phyloP scores from a whole-genome alignment of 2,888 invertebrate species.

The Cataglyphis altisquamis region DNA sequence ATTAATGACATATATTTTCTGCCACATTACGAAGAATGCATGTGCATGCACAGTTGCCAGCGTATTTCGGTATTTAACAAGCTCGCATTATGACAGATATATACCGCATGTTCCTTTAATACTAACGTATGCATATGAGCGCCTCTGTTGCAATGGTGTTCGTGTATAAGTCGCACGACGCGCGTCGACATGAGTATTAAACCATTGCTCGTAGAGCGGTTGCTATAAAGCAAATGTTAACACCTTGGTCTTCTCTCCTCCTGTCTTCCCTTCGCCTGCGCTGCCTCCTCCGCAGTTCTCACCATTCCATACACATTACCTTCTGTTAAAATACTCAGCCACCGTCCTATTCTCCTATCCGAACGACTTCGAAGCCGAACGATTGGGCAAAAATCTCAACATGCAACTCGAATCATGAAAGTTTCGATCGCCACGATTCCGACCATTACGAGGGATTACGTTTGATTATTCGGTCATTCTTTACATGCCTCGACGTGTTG shows the following conservation, averaged over 20 bases:
- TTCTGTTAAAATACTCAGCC: conserved; percentile 61
- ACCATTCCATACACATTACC: conserved; percentile 67
- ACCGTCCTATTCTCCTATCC: conserved; percentile 59
- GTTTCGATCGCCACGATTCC: conserved; percentile 68
- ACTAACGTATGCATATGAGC: conserved; percentile 47
- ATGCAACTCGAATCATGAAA: conserved; percentile 53
- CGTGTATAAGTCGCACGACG: conserved; percentile 60
- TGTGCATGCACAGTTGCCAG: conserved; percentile 13
- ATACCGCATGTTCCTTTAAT: conserved; percentile 51
- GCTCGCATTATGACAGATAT: conserved; percentile 72
- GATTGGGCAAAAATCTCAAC: conserved; percentile 58
- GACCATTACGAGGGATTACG: conserved; percentile 68
- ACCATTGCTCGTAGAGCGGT: conserved; percentile 76
- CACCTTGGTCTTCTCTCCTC: conserved; percentile 71
- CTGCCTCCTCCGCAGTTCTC: conserved; percentile 32
- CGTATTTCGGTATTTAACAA: conserved; percentile 77
- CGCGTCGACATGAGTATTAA: conserved; percentile 77
- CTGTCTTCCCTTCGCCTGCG: conserved; percentile 58
- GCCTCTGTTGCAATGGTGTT: conserved; percentile 38
- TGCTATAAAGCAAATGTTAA: conserved; percentile 82
- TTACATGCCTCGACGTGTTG: conserved; percentile 16
- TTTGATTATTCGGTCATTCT: conserved; percentile 37
- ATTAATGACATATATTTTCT: not conserved
- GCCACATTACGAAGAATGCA: conserved; percentile 13
- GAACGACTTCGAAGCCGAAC: conserved; percentile 45